Evolutionary conservation across 2,797 vertebrate species (phyloP), one percentile per base, ranked within the genome.

Genomic region (Pipistrellus pipistrellus): DNA sequence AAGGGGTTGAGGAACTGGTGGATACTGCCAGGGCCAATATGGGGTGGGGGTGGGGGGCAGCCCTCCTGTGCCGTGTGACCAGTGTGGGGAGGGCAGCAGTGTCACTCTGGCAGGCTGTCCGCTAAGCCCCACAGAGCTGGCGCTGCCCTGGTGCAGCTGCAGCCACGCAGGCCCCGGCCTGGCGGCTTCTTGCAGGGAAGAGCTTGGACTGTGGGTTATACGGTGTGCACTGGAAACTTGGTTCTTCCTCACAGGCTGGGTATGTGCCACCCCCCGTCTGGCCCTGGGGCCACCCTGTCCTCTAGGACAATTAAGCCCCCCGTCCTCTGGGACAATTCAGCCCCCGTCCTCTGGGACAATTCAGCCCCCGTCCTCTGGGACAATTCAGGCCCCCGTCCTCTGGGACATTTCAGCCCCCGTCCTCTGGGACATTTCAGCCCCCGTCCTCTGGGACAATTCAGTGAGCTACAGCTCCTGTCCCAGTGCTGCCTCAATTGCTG

Each of bases 111-210:
- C 23, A 18, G 71, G 11, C 35, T 55, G 46, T 14, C 4, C 14
- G 21, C 35, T 57, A 69, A 48, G n/a, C 73, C 82, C 78, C 25
- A 8, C 64, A 4, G 83, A 38, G 78, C 30, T 12, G 38, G 25
- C 0, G 2, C n/a, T 25, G 62, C 21, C 17, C 44, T 3, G 3
- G n/a, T 32, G 3, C 38, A 23, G 46, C 30, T 4, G 53, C 55
- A 17, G 41, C 30, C 1, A 6, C 1, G 11, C 4, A 4, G 62
- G 21, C 17, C 21, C 41, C 1, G 0, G 17, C 8, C 18, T 7
- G 7, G 69, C 23, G 21, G 38, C 35, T 25, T n/a, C 4, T 13
- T 14, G 2, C 38, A 44, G 51, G 66, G 66, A 72, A 4, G 51
- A 44, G 12, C 38, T 15, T 30, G 38, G 5, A 32, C 21, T 20